Evolutionary conservation across 2,888 invertebrate genomes (phyloP), one percentile per base, ranked within the genome.

Genomic region (Cataglyphis altisquamis): DNA sequence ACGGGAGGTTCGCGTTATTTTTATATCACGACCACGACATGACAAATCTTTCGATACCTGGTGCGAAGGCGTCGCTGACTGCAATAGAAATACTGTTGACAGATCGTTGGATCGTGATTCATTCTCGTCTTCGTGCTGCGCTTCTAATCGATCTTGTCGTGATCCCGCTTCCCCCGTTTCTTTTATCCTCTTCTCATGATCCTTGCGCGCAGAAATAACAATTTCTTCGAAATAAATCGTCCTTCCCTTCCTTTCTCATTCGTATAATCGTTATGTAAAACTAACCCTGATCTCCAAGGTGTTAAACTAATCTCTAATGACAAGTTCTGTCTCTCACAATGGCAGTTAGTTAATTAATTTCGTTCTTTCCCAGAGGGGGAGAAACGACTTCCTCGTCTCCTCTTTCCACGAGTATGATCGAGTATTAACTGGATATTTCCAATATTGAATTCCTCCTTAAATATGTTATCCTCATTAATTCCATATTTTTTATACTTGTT

Each of bases 21-120:
- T 52, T n/a, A 52, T 52, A 52, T 52, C n/a, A 52, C 18, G 18
- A 6, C 12, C 18, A 18, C 10, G 10, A 32, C 32, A 32, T 18
- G 36, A 0, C 1, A 25, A 77, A 29, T 67, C 9, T 41, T 67
- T 84, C 48, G 10, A 9, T 94, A 94, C 94, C 94, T 93, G 87
- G 92, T 88, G 32, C 94, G 93, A 57, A 93, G 92, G 62, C 94
- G 91, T 82, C 94, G 92, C 87, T 94, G 94, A 78, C 94, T 94
- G 88, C 91, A 93, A 88, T 94, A 94, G 88, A 94, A 94, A 84
- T 94, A 94, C 84, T 91, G 93, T 60, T 89, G 92, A 87, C 93
- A 94, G 85, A 93, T 89, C 74, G 91, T 84, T 83, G 92, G 85
- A 87, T 94, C 93, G 93, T 94, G 91, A 91, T 94, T 94, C 94